These are phyloP conservation scores for Meiosimyza decipiens DNA, from an alignment of 2,888 invertebrate genomes.

Conservation along the genomic window DNA sequence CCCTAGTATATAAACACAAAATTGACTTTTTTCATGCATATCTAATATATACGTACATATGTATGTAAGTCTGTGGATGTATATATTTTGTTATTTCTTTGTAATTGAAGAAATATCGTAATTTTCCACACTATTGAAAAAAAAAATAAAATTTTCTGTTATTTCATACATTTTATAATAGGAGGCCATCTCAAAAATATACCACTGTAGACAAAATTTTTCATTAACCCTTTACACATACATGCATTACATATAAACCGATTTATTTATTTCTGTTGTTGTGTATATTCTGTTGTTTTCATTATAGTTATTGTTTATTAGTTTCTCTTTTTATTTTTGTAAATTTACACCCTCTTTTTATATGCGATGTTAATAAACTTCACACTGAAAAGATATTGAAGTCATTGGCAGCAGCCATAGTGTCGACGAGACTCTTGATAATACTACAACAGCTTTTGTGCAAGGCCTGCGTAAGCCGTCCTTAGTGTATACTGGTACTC, in stretches of 20 bases:
- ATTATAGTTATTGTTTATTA: constrained; percentile 40
- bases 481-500: constrained; percentile 34
- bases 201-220: not conserved
- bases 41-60: too few species aligned
- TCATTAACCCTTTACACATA: not conserved
- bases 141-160: too few species aligned
- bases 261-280: constrained; percentile 17
- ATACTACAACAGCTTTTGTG: constrained; percentile 39
- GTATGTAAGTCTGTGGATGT: too few species aligned
- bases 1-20: too few species aligned
- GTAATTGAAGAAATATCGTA: too few species aligned
- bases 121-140: too few species aligned
- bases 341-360: constrained; percentile 20
- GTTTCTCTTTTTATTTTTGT: constrained; percentile 35
- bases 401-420: constrained; percentile 18
- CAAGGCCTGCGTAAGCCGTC: constrained; percentile 34
- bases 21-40: too few species aligned
- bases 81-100: too few species aligned
- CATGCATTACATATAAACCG: not conserved
- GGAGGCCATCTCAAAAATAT: too few species aligned
- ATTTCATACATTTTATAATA: too few species aligned
- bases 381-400: constrained; percentile 34
- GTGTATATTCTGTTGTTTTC: constrained; percentile 12
- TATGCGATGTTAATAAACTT: constrained; percentile 13
- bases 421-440: constrained; percentile 41